Percentiles rank a stretch among this genome's conserved stretches.
Conservation (phyloP, 2,797 vertebrate genomes). For the Mallotus villosus region DNA sequence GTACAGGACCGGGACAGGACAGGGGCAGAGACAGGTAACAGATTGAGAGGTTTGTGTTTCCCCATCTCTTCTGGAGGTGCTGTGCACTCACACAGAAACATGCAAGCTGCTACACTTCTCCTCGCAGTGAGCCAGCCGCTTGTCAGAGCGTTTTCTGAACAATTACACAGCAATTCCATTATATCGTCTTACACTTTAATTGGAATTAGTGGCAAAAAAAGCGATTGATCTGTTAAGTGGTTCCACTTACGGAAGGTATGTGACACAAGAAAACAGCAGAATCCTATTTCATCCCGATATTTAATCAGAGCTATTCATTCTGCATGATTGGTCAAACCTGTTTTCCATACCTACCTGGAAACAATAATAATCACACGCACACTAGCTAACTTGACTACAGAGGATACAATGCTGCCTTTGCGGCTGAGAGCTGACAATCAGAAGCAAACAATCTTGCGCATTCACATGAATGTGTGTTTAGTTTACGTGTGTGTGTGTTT, state of each 20-base stretch:
- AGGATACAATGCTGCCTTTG: background rate
- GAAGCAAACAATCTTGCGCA: too few relatives aligned
- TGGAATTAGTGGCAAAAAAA: conserved; percentile 53
- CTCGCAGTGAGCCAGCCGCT: conserved; percentile 48
- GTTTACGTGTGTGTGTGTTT: conserved; percentile 1
- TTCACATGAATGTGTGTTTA: conserved; percentile 2
- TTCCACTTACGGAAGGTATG: conserved; percentile 21
- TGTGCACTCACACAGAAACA: conserved; percentile 54
- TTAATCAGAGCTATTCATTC: background rate
- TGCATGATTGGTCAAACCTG: background rate
- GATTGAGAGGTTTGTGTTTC: conserved; percentile 28
- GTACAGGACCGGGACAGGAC: background rate
- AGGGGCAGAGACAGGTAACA: background rate
- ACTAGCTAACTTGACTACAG: background rate
- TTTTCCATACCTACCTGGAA: background rate
- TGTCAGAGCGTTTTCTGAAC: conserved; percentile 60
- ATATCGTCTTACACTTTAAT: conserved; percentile 49
- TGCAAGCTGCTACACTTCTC: conserved; percentile 53
- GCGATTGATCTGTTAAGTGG: conserved; percentile 51
- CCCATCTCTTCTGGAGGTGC: conserved; percentile 45
- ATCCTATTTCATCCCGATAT: background rate
- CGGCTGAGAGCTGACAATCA: too few relatives aligned
- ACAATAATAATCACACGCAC: background rate
- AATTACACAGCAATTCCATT: conserved; percentile 55
- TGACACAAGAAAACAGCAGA: conserved; percentile 12